Evolutionary conservation across 2,888 invertebrate species (phyloP), one percentile per base, ranked within the genome.

Genomic region (Callyntrura guangdongensis): DNA sequence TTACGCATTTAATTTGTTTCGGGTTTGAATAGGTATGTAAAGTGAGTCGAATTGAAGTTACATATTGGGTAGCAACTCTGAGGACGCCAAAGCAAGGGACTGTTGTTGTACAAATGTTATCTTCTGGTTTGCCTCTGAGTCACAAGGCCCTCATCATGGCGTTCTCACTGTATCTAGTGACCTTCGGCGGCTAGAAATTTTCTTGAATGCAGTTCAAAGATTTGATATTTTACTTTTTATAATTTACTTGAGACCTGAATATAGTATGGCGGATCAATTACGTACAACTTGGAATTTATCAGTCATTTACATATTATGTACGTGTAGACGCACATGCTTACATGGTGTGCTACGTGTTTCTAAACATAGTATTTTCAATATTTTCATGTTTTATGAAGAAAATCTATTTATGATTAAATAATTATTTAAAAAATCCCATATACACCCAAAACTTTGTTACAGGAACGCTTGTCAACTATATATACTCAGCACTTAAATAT

Each of bases 71-170:
- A 20, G 91, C 91, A 11, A 89, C 85, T 8, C 53, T 91, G 22
- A 74, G 82, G 17, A 84, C 91, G 14, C 88, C 88, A n/a, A 85
- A 85, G 53, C 88, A 88, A 61, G 91, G 88, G 12, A 91, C 88
- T 17, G 91, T 91, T 53, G 72, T 85, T 25, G 88, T 85, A 22
- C 88, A 91, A 85, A 88, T 89, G 85, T 53, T 85, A 56, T 47
- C 88, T 12, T 88, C 85, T 27, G 88, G 88, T 12, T 85, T 91
- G 27, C 88, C 91, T 72, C 59, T 85, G 53, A 91, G 47, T 17
- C 88, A 72, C 72, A 91, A 91, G 74, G 91, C 88, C 11, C 88
- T 91, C 69, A 79, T 91, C 59, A 91, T 91, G 91, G 85, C 88
- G 6, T 91, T 91, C 74, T 91, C 91, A 49, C 82, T 91, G 64